Evolutionary conservation across 2,113 vertebrate genomes (phyloP).

Genomic region (Mobula hypostoma): DNA sequence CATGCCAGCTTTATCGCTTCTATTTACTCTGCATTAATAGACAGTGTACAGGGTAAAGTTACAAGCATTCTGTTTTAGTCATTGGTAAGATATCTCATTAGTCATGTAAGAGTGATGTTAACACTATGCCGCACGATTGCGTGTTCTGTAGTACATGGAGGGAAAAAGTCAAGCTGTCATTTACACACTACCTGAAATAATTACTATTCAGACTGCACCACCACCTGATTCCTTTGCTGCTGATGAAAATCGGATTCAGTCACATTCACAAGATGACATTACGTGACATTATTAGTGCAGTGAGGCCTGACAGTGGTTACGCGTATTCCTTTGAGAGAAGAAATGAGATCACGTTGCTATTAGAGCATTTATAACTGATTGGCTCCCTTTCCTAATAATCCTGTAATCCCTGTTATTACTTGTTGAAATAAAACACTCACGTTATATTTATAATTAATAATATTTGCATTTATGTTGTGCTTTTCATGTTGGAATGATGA

Average conservation of each 20-base stretch:
- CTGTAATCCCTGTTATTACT: background rate
- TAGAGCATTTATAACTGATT: background rate
- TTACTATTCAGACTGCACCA: background rate
- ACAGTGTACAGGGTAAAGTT: background rate
- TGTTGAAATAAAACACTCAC: constrained; percentile 19
- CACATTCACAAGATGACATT: constrained; percentile 31
- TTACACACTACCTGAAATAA: constrained; percentile 25
- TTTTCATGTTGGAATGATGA: background rate
- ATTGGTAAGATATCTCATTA: background rate
- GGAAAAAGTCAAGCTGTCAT: constrained; percentile 22
- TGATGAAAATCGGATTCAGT: constrained; percentile 34
- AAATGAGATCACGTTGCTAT: constrained; percentile 19
- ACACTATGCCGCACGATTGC: background rate
- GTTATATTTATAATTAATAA: constrained; percentile 9
- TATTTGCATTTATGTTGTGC: background rate
- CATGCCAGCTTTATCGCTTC: background rate
- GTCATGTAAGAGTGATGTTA: constrained; percentile 19
- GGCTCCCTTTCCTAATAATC: constrained; percentile 17
- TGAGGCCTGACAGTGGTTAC: constrained; percentile 31
- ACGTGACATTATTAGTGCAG: constrained; percentile 34
- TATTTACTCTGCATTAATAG: constrained; percentile 10
- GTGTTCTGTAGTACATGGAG: background rate
- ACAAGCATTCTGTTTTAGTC: background rate
- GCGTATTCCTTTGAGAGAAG: constrained; percentile 5
- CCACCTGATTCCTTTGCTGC: background rate